Base-by-base conservation (phyloP, 2,797 vertebrate species). In the Pyrrhura leucotis region DNA sequence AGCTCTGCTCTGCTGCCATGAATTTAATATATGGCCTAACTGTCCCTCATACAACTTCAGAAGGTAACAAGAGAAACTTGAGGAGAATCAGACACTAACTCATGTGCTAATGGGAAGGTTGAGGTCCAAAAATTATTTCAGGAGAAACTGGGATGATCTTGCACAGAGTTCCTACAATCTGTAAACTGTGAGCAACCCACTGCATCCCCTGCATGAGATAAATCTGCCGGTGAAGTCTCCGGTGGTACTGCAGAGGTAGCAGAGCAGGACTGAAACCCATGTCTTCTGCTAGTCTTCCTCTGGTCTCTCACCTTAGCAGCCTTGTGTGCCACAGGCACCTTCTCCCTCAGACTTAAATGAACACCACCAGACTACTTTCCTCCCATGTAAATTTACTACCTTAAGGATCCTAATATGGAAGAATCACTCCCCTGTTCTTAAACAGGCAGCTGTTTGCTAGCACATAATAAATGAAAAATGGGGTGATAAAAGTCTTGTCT, bases 401-500 rank as follows among this genome's bases (percentile, higher is more conserved):
- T 85, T 67, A 67, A 71, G 67, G n/a, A 89, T 79, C 44, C 78
- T 89, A 53, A 53, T 76, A 71, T 9, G 65, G 81, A 95, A 85
- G 45, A 90, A 95, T 95, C 82, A 85, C 19, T 71, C 45, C 51
- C 61, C 39, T 58, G 48, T 14, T 90, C 54, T 89, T 53, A 81
- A 95, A 85, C 31, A 77, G 2, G 47, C 45, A 84, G 87, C 72
- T 93, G 90, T 42, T 95, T 81, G 56, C 15, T 79, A 65, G 91
- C 45, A 83, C 54, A 42, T 39, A 78, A n/a, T 22, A 40, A 6
- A 51, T 11, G 13, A 90, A 92, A 85, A 95, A 95, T 53, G n/a
- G 66, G 58, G 42, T 83, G 93, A 67, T 22, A 88, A 93, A 96
- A 95, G 66, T 75, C 85, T 83, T 65, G 31, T 87, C 93, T 96